These are phyloP conservation scores for Alethe diademata DNA, from an alignment of 2,113 vertebrate genomes.

Conservation along the genomic window DNA sequence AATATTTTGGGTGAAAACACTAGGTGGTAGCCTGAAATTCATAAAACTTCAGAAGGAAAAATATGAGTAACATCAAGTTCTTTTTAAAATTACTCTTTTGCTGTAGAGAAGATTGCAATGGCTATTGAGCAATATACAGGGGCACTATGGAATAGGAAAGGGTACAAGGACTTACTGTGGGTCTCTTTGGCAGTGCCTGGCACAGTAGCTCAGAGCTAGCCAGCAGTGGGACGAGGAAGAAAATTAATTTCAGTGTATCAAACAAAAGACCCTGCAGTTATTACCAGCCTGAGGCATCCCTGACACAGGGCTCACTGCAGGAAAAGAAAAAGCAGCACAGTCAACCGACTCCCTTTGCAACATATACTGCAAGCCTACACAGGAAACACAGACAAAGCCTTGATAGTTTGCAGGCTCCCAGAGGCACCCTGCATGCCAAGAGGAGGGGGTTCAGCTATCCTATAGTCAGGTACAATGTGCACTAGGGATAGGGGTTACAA, in stretches of 20 bases:
- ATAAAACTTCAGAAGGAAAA: not conserved
- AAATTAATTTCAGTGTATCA: not conserved
- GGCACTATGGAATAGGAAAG: not conserved
- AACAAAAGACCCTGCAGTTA: not conserved
- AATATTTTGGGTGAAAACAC: not conserved
- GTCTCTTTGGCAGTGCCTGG: not conserved
- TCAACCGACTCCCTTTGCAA: not conserved
- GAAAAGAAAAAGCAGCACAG: not conserved
- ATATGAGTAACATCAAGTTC: not conserved
- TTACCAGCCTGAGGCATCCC: not conserved
- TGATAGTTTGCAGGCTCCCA: not conserved
- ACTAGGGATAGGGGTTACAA: not conserved
- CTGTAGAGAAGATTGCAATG: not conserved
- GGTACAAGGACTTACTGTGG: not conserved
- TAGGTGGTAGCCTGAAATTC: not conserved
- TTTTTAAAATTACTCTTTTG: not conserved
- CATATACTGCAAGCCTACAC: not conserved
- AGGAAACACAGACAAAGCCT: not conserved
- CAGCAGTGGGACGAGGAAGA: not conserved
- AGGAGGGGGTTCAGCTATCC: not conserved
- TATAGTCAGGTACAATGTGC: rapidly evolving
- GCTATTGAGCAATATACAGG: not conserved
- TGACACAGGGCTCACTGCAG: not conserved
- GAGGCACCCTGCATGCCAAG: not conserved
- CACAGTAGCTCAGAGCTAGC: not conserved